Base-by-base conservation (phyloP, 1,140 invertebrate species). In the Drosophila gunungcola region DNA sequence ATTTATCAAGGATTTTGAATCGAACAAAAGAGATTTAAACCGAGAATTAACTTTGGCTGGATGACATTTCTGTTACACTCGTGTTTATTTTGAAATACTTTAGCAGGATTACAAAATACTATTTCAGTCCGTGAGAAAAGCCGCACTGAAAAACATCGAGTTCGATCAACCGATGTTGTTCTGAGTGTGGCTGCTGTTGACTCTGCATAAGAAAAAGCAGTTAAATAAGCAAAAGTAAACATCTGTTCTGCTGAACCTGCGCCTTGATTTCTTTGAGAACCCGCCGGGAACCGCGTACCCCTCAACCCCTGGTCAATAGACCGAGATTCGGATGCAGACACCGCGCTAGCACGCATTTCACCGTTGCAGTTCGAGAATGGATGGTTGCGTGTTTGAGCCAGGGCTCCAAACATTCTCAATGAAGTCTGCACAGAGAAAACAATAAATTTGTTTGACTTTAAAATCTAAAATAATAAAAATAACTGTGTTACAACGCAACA, bases 211-310 rank as follows among this genome's bases (percentile, higher is more conserved):
- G 13, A 21, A 45, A 51, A 64, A 76, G 81, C 75, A 79, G 79
- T 84, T 76, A 84, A 83, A 83, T 80, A 81, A 84, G 79, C 79
- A 81, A 84, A 84, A 84, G 79, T 84, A 75, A 70, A 53, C 63
- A 78, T 43, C 51, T 69, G 53, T 70, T 39, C 69, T 45, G 60
- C 46, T 53, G 56, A 58, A 60, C 41, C 27, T 76, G 61, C 63
- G 77, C 64, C 74, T 63, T 51, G 55, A 67, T 76, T 76, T 72
- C 61, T 67, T 58, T 29, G 46, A 36, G 38, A 48, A 61, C 65
- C n/a, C 48, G 43, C 13, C 49, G 55, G 36, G 38, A 49, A 32
- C 25, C 25, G 11, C 25, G 0, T 12, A n/a, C 21, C 45, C 25
- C 45, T 7, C 21, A 13, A 12, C 45, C 11, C 3, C 21, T n/a